phyloP scores from a whole-genome alignment of 2,888 invertebrate genomes.

The Stenotaenia linearis region DNA sequence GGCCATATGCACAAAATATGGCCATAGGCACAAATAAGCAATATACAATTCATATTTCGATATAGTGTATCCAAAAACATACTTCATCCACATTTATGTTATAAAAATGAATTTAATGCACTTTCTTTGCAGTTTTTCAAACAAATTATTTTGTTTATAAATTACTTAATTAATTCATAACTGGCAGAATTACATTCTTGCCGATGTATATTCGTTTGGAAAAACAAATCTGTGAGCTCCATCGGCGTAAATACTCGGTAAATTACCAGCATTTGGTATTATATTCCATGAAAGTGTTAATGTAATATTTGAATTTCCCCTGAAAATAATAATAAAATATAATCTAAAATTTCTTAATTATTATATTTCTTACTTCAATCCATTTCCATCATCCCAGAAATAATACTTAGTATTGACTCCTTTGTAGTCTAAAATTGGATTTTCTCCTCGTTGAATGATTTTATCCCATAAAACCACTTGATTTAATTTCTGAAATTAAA shows the following conservation, averaged over 20 bases:
- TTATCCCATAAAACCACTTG: conserved; percentile 95
- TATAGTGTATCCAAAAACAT: too few species aligned
- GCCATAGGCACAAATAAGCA: too few species aligned
- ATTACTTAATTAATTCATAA: too few species aligned
- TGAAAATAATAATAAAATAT: conserved; percentile 48
- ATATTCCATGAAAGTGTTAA: conserved; percentile 94
- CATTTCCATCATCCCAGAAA: conserved; percentile 99
- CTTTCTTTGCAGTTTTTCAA: too few species aligned
- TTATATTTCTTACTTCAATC: conserved; percentile 63
- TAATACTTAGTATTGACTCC: conserved; percentile 97
- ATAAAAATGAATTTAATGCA: too few species aligned
- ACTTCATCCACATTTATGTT: too few species aligned
- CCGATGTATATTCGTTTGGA: conserved; percentile 75
- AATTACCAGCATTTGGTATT: conserved; percentile 93
- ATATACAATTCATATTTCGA: too few species aligned
- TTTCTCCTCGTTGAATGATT: conserved; percentile 89
- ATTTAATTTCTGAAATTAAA: conserved; percentile 30
- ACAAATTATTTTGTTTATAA: too few species aligned
- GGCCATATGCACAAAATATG: too few species aligned
- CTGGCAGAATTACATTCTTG: conserved; percentile 36
- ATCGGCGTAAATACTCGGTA: conserved; percentile 77
- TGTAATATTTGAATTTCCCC: conserved; percentile 89
- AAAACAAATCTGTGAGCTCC: conserved; percentile 85
- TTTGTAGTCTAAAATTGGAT: conserved; percentile 84
- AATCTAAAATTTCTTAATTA: background rate